Evolutionary conservation across 2,888 invertebrate species (phyloP).

Genomic region (Calliopum simillimum): DNA sequence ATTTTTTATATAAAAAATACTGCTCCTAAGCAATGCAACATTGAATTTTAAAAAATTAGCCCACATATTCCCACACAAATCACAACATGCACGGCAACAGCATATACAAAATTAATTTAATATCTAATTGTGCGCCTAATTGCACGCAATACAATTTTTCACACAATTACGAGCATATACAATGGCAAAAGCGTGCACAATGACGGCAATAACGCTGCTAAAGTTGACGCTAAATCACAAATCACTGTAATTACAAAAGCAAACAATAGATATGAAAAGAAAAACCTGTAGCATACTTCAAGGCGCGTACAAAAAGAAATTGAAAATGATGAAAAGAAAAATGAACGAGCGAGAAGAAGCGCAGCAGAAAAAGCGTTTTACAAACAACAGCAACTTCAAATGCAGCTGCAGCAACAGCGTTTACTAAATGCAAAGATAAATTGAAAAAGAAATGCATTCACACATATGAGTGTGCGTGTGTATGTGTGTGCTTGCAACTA

Average conservation of each 20-base stretch:
- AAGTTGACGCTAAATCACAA: slow-evolving; percentile 14
- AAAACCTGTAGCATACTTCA: slow-evolving; percentile 21
- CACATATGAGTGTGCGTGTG: not conserved
- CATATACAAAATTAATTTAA: no score
- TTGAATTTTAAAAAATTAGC: no score
- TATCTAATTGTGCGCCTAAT: no score
- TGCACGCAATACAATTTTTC: no score
- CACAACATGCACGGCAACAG: no score
- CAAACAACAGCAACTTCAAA: slow-evolving; percentile 8
- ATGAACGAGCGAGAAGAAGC: not conserved
- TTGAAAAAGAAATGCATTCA: not conserved
- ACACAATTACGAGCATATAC: no score
- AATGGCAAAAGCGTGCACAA: no score
- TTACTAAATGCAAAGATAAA: slow-evolving; percentile 7
- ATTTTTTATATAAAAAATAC: no score
- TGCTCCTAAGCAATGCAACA: no score
- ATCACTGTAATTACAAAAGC: slow-evolving; percentile 31
- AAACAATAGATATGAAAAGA: slow-evolving; percentile 26
- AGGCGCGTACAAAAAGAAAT: not conserved
- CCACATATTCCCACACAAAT: no score
- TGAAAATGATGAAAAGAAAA: not conserved
- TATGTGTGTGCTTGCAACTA: no score
- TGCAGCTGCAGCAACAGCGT: slow-evolving; percentile 23
- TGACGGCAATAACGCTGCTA: not conserved
- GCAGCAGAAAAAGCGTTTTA: not conserved